A percentile compares a stretch with the other conserved stretches of the same genome.
Conservation (phyloP, 2,797 vertebrate species). For the Triplophysa bombifrons region DNA sequence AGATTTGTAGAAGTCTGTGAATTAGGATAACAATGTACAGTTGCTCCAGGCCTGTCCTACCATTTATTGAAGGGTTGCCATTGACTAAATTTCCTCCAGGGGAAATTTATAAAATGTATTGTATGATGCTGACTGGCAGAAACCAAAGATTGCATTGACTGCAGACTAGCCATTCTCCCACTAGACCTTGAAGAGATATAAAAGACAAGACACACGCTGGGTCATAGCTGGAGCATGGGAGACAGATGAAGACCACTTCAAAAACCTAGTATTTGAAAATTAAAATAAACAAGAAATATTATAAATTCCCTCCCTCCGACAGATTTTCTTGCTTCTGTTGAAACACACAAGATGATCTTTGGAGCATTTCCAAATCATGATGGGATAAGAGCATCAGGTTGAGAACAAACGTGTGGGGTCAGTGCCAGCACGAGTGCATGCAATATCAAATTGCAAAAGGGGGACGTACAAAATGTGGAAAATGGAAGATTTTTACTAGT, state of each 20-base stretch:
- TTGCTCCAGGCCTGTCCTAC: constrained; percentile 20
- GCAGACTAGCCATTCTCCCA: constrained; percentile 46
- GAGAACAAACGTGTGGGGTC: background rate
- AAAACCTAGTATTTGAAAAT: background rate
- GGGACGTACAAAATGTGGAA: background rate
- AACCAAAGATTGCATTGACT: constrained; percentile 67
- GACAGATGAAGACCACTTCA: background rate
- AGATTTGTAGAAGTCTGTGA: background rate
- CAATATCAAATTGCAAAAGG: background rate
- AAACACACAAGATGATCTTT: background rate
- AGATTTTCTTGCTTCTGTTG: background rate
- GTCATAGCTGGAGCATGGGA: background rate
- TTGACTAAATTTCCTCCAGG: constrained; percentile 2
- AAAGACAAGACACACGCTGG: constrained; percentile 61
- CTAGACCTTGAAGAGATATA: constrained; percentile 61
- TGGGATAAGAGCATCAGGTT: background rate
- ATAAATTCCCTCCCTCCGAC: background rate
- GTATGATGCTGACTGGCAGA: constrained; percentile 71
- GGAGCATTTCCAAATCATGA: background rate
- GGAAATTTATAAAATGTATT: constrained; percentile 51
- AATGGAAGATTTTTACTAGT: too few relatives aligned
- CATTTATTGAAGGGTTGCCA: constrained; percentile 46
- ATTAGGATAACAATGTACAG: background rate
- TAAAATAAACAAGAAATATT: background rate
- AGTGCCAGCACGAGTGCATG: background rate